Evolutionary conservation across 2,888 invertebrate species (phyloP).

Genomic region (Syrphus vitripennis): DNA sequence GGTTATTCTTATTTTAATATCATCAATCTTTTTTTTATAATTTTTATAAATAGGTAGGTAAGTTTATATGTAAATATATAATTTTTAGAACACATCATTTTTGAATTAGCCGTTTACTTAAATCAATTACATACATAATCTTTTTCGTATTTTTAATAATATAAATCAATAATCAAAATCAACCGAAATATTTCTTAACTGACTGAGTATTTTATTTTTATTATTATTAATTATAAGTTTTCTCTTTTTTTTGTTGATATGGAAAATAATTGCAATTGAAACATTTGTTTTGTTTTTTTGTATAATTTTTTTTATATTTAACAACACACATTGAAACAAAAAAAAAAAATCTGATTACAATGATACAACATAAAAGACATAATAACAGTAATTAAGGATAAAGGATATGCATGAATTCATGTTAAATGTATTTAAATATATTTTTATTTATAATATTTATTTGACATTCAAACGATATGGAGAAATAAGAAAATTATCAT

Average conservation of each 20-base stretch:
- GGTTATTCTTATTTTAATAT: background rate
- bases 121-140: background rate
- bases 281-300: constrained; percentile 1
- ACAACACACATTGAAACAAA: constrained; percentile 47
- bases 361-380: constrained; percentile 4
- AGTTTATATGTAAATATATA: background rate
- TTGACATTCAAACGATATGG: constrained; percentile 63
- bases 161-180: background rate
- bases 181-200: constrained; percentile 28
- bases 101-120: background rate
- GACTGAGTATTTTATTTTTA: background rate
- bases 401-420: constrained; percentile 67
- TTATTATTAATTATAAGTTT: background rate
- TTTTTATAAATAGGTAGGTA: background rate
- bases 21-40: background rate
- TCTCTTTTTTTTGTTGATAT: constrained; percentile 49
- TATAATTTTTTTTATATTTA: constrained; percentile 8
- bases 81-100: constrained; percentile 8
- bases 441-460: constrained; percentile 33
- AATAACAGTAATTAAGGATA: constrained; percentile 50
- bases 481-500: constrained; percentile 41
- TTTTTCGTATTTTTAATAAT: background rate
- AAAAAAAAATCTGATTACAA: background rate
- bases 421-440: constrained; percentile 8
- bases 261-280: constrained; percentile 50